phyloP scores from a whole-genome alignment of 2,797 vertebrate species.

The Sylvilagus floridanus region DNA sequence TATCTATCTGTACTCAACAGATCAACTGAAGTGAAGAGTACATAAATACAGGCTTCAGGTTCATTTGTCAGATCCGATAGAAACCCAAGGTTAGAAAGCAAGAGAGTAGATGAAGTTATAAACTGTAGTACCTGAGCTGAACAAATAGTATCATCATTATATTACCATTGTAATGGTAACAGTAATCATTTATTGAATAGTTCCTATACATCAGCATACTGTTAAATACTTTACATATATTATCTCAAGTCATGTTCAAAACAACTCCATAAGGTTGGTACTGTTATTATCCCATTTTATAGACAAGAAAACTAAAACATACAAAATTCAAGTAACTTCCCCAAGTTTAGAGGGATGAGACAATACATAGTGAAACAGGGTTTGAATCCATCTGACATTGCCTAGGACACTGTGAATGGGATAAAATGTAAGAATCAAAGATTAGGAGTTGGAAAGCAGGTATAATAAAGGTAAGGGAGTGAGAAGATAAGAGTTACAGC shows the following conservation, averaged over 20 bases:
- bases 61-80: conserved; percentile 6
- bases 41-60: not conserved
- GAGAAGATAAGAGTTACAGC: not conserved
- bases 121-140: not conserved
- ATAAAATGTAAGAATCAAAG: not conserved
- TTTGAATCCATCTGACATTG: not conserved
- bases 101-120: not conserved
- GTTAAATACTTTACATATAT: conserved; percentile 11
- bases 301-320: conserved; percentile 31
- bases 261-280: conserved; percentile 48
- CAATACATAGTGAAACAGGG: not conserved
- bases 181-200: conserved; percentile 46
- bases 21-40: not conserved
- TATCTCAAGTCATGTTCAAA: conserved; percentile 38
- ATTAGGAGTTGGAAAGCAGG: not conserved
- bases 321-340: conserved; percentile 41
- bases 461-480: not conserved
- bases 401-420: not conserved
- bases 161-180: conserved; percentile 11
- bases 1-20: not conserved
- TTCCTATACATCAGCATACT: conserved; percentile 17
- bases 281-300: conserved; percentile 62
- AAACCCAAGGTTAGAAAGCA: conserved; percentile 40
- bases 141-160: not conserved
- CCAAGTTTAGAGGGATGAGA: not conserved